Conservation (phyloP, 2,888 invertebrate genomes). For the Tyria jacobaeae region DNA sequence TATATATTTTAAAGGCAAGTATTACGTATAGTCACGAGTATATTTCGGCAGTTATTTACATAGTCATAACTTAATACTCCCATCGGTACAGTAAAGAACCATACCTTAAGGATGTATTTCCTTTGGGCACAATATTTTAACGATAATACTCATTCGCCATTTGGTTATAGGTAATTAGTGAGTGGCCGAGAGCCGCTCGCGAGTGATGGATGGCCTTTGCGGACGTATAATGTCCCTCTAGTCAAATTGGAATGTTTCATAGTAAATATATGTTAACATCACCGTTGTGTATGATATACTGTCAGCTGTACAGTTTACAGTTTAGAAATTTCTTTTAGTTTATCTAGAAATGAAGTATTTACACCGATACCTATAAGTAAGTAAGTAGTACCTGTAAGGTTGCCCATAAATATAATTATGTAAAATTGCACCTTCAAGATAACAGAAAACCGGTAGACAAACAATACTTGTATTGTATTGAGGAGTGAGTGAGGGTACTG, state of each 20-base stretch:
- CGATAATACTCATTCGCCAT: neutral
- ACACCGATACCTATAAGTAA: too few species aligned
- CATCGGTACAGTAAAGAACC: neutral
- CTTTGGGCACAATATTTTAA: slow-evolving; percentile 7
- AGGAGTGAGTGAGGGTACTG: too few species aligned
- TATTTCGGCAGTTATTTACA: too few species aligned
- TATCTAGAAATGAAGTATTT: too few species aligned
- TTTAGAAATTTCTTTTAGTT: neutral
- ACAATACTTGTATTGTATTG: too few species aligned
- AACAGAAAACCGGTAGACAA: too few species aligned
- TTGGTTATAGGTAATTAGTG: slow-evolving; percentile 7
- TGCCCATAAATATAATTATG: too few species aligned
- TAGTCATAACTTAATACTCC: neutral
- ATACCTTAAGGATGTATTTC: neutral
- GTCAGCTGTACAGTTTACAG: neutral
- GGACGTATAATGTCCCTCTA: neutral
- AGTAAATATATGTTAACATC: neutral
- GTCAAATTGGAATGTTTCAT: neutral
- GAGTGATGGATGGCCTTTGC: slow-evolving; percentile 8
- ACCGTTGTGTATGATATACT: neutral
- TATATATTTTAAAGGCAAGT: too few species aligned
- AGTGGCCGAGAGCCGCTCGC: neutral
- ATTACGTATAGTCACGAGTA: too few species aligned
- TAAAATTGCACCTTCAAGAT: too few species aligned
- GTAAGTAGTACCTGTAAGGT: too few species aligned